Evolutionary conservation across 2,113 vertebrate species (phyloP), one percentile per base, ranked within the genome.

Genomic region (Notothenia rossii): DNA sequence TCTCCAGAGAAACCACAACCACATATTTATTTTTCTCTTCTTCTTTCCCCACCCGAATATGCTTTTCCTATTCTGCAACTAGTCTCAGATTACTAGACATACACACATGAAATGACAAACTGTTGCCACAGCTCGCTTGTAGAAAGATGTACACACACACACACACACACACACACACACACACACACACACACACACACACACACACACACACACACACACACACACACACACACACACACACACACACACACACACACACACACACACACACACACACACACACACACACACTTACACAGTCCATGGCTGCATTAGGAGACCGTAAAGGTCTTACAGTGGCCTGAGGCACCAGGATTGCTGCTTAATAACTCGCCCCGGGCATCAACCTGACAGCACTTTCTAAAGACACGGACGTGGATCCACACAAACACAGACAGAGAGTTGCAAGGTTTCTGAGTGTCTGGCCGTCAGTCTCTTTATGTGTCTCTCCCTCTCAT

Each of bases 281-380:
- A 77, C 40, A 67, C 64, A 72, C 64, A 67, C 25, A 40, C 49
- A 14, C 56, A 61, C 48, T 75, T 53, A 71, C 51, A 71, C 67
- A 78, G 59, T 91, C 77, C 61, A 60, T 50, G 68, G 85, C 77
- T 85, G 70, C 85, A 82, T 81, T 76, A 85, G 77, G 79, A 89
- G 71, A 88, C 87, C 75, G 86, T 83, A 85, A 89, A 92, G 88
- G 92, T 91, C 86, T 87, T 72, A 77, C 71, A 75, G 87, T 90
- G 88, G 91, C 93, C 93, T 82, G 77, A 79, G 93, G 93, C 93
- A 50, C 72, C 74, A 75, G 85, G 72, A 90, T 91, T 63, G 81
- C 88, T 88, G 84, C 85, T 90, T 94, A 92, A 93, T 92, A 92
- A 91, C 82, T 82, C 18, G 89, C 91, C 91, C 22, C 43, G 73